These are phyloP conservation scores for Tamandua tetradactyla DNA, from an alignment of 2,797 vertebrate genomes.

Conservation along the genomic window DNA sequence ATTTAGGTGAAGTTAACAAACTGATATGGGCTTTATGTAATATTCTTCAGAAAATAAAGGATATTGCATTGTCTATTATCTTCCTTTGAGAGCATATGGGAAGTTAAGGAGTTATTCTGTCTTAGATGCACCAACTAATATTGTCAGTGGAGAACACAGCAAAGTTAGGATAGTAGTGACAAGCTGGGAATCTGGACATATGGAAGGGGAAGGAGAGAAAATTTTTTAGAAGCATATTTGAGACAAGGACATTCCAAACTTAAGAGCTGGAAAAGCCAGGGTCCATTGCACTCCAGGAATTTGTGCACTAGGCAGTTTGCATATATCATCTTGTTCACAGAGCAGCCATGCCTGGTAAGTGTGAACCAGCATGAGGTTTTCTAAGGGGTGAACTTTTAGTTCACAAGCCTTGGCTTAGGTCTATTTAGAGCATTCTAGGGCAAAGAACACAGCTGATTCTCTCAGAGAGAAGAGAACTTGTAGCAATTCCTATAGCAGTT, in stretches of 20 bases:
- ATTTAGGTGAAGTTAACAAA: not conserved
- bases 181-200: not conserved
- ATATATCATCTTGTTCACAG: not conserved
- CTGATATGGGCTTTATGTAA: not conserved
- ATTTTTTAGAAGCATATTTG: not conserved
- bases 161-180: not conserved
- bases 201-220: too few relatives aligned
- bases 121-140: not conserved
- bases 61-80: not conserved
- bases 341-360: not conserved
- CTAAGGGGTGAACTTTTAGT: not conserved
- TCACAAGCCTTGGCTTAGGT: not conserved
- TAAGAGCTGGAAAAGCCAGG: not conserved
- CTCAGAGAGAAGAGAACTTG: not conserved
- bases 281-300: not conserved
- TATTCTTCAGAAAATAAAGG: not conserved
- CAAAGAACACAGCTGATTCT: not conserved
- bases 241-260: not conserved
- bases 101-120: not conserved
- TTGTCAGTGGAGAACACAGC: not conserved
- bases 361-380: not conserved
- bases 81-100: not conserved
- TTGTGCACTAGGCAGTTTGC: not conserved
- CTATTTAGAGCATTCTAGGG: not conserved
- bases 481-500: not conserved